A percentile compares a stretch with the other conserved stretches of the same genome.
phyloP scores from a whole-genome alignment of 2,797 vertebrate genomes.

The Pseudochirops cupreus region DNA sequence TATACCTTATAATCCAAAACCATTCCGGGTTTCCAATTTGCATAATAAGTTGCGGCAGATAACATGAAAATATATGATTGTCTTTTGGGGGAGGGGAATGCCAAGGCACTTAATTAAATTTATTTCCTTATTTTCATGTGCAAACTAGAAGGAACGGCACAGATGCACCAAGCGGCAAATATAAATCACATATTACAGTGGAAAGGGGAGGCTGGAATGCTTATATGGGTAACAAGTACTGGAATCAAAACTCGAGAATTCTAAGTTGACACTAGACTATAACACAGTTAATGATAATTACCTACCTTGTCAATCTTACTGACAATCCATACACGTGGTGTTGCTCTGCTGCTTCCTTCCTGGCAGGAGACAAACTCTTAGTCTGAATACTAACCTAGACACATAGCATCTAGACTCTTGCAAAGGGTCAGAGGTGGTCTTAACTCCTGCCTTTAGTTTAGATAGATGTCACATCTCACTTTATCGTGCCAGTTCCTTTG shows the following conservation, averaged over 20 bases:
- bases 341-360: neutral
- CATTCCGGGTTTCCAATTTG: conserved; percentile 40
- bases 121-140: conserved; percentile 75
- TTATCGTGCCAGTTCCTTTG: neutral
- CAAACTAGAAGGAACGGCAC: conserved; percentile 69
- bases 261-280: conserved; percentile 33
- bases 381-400: conserved; percentile 4
- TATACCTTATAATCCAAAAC: neutral
- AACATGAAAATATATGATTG: conserved; percentile 61
- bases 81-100: conserved; percentile 8
- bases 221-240: conserved; percentile 36
- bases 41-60: conserved; percentile 44
- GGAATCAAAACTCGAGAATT: conserved; percentile 57
- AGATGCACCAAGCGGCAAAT: conserved; percentile 61
- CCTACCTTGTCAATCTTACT: neutral
- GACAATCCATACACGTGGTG: neutral
- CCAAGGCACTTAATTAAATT: conserved; percentile 68
- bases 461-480: neutral
- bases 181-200: conserved; percentile 55
- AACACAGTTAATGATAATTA: conserved; percentile 60
- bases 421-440: neutral
- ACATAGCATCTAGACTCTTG: neutral
- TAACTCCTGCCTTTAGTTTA: neutral
- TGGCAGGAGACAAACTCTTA: conserved; percentile 21
- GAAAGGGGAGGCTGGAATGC: conserved; percentile 51